Evolutionary conservation across 2,113 vertebrate species (phyloP), one percentile per base, ranked within the genome.

Genomic region (Serilophus lunatus): DNA sequence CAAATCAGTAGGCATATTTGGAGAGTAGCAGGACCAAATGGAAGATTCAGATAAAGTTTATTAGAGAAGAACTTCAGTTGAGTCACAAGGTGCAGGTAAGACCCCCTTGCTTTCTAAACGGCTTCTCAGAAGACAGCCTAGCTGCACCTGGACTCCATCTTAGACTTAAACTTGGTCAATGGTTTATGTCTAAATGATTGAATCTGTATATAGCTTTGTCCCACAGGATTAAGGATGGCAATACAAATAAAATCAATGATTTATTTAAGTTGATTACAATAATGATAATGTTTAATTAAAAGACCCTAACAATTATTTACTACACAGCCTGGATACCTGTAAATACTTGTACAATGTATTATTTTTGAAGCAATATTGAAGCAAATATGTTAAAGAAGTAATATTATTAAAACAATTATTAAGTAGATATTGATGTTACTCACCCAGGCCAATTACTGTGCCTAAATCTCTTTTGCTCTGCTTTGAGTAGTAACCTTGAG

Each of bases 1-100:
- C 18, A 17, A 31, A 29, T 31, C 31, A 31, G 53, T 54, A 54
- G 53, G 29, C 6, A 54, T 31, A 54, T 31, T 33, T 56, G 53
- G 53, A 31, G 29, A 56, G 29, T 19, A 18, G 19, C 7, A 6
- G 31, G 29, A n/a, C n/a, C n/a, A n/a, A n/a, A n/a, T n/a, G n/a
- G 7, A 14, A 60, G 18, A 2, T 4, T 61, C n/a, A 78, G 40
- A 70, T 2, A n/a, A 54, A 79, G 57, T 61, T 70, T 29, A 24
- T 47, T 54, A 38, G 15, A 53, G 23, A 54, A 63, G 28, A 3
- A 10, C 4, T 61, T 33, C 0, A 1, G 12, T 2, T 54, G 6
- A 54, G 5, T 47, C n/a, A 54, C 29, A 47, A 54, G 20, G 29
- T 42, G 13, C 19, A 56, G 42, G 60, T 70, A 71, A 63, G 4